Base-by-base conservation (phyloP, 2,113 vertebrate genomes). In the Brachypodius melanocephalos region DNA sequence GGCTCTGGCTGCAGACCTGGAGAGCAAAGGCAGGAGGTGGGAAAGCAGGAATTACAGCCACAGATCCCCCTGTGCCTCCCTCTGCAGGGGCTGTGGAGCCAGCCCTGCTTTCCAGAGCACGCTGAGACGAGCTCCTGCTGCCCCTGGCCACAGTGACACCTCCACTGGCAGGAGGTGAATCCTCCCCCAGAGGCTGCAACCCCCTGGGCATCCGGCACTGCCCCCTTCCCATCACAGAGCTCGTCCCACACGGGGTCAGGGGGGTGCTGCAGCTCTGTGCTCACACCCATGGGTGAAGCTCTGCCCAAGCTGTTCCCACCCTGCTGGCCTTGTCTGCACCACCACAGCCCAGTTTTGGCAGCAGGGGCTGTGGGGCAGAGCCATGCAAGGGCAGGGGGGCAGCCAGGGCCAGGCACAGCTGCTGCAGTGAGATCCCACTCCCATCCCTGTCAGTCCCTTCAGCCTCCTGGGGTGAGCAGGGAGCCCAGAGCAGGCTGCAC, bases 1-100 rank as follows among this genome's bases (percentile, higher is more conserved):
- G 67, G 14, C 58, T 78, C 79, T 89, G 74, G 51, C 88, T 80
- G 93, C 40, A 96, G 72, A 85, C 57, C 88, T 89, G 85, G 25
- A 36, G 25, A 84, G 51, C 83, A 80, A 71, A 68, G 20, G 72
- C 40, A 52, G 61, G 49, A 71, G 45, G 67, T 3, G 57, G 73
- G n/a, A 79, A 54, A 77, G 4, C 14, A 31, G 31, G 12, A 20
- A 19, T 36, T 32, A 17, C 52, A 51, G n/a, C 22, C 46, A 10
- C 4, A 31, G 17, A 51, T 34, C 8, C 13, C 26, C 45, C 21
- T 7, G 32, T 55, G 40, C 62, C 28, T 51, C 17, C 16, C 49
- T 5, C 40, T 79, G 4, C 34, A 22, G 3, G 0, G 14, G 21
- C 34, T 32, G 8, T 5, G 36, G 25, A 45, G 12, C 21, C 54